Evolutionary conservation across 2,797 vertebrate genomes (phyloP).

Genomic region (Huso huso): DNA sequence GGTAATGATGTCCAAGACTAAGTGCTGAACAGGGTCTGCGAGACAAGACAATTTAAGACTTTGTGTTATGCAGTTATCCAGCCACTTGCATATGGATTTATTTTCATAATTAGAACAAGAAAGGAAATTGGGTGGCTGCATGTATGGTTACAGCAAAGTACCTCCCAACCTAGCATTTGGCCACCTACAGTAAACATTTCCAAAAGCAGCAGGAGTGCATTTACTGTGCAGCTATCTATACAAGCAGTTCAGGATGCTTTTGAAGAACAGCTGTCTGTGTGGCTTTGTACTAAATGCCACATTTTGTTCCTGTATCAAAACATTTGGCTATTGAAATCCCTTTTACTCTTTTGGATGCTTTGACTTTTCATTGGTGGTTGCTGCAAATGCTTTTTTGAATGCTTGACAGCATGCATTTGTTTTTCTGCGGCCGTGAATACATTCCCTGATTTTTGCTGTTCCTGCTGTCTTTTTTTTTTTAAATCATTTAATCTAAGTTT

Average conservation of each 20-base stretch:
- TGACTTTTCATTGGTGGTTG: neutral
- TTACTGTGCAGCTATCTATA: constrained; percentile 17
- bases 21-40: too few relatives aligned
- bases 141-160: too few relatives aligned
- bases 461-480: neutral
- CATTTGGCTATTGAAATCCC: constrained; percentile 11
- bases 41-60: neutral
- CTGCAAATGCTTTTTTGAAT: neutral
- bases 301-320: constrained; percentile 12
- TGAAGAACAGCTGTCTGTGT: constrained; percentile 21
- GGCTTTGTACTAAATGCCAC: constrained; percentile 7
- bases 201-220: constrained; percentile 7
- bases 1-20: too few relatives aligned
- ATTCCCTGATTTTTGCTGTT: constrained; percentile 3
- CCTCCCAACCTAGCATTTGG: too few relatives aligned
- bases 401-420: neutral
- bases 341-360: constrained; percentile 9
- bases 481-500: neutral
- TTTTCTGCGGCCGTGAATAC: neutral
- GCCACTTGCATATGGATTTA: constrained; percentile 16
- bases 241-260: constrained; percentile 18
- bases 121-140: neutral
- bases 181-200: too few relatives aligned
- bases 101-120: constrained; percentile 13
- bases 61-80: constrained; percentile 13